Conservation (phyloP, 2,113 vertebrate genomes). For the Oncorhynchus mykiss region DNA sequence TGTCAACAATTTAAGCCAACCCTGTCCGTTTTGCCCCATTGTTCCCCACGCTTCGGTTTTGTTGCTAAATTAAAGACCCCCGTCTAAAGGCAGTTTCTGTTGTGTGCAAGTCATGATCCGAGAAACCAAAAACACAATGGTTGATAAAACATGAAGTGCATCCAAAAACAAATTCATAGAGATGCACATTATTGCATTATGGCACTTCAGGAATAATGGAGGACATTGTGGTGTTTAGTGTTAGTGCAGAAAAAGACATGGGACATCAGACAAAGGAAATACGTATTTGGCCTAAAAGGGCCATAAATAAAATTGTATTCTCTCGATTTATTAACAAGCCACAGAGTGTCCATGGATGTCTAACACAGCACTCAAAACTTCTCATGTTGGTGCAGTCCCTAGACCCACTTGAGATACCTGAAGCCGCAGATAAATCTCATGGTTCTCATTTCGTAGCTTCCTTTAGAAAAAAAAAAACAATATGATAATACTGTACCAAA, state of each 20-base stretch:
- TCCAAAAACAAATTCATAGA: too few relatives aligned
- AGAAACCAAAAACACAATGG: too few relatives aligned
- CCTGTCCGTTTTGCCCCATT: too few relatives aligned
- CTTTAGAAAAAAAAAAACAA: conserved; percentile 68
- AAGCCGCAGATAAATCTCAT: conserved; percentile 78
- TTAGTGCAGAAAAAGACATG: conserved; percentile 59
- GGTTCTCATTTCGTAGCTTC: conserved; percentile 70
- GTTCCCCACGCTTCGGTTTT: too few relatives aligned
- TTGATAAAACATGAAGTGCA: too few relatives aligned
- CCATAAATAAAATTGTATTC: conserved; percentile 99
- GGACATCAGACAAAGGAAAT: conserved; percentile 50
- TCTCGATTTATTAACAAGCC: conserved; percentile 98
- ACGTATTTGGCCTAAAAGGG: conserved; percentile 78
- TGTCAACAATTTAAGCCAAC: too few relatives aligned
- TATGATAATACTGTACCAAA: conserved; percentile 91
- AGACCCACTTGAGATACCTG: conserved; percentile 74
- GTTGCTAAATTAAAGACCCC: too few relatives aligned
- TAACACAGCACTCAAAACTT: conserved; percentile 90
- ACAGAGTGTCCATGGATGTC: conserved; percentile 81
- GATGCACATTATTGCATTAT: not conserved
- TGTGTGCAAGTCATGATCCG: too few relatives aligned
- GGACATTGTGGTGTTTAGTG: not conserved
- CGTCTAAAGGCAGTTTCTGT: too few relatives aligned
- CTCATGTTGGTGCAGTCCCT: conserved; percentile 79
- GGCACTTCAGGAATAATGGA: not conserved